Conservation (phyloP, 2,888 invertebrate genomes). For the Incurvaria masculella region DNA sequence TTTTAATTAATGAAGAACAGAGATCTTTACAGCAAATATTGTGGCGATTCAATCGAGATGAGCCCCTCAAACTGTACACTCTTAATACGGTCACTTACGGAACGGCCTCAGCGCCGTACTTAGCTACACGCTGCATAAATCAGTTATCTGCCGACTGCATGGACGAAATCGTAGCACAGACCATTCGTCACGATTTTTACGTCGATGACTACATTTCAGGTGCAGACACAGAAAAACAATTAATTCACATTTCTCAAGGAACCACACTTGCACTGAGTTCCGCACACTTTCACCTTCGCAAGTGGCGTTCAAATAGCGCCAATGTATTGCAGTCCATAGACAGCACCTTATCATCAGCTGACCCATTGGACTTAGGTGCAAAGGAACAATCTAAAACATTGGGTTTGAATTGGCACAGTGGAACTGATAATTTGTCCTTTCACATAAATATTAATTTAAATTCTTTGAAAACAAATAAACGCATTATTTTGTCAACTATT, state of each 20-base stretch:
- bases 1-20: slow-evolving; percentile 6
- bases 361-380: neutral
- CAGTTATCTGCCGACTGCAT: neutral
- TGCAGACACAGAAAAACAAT: neutral
- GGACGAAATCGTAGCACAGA: neutral
- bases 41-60: slow-evolving; percentile 4
- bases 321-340: neutral
- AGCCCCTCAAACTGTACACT: neutral
- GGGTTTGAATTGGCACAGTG: neutral
- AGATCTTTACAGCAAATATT: slow-evolving; percentile 10
- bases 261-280: neutral
- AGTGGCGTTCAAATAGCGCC: neutral
- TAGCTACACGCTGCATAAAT: neutral
- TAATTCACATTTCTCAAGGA: neutral
- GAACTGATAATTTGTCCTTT: neutral
- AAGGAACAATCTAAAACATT: neutral
- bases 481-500: slow-evolving; percentile 2
- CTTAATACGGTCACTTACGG: slow-evolving; percentile 1
- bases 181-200: neutral
- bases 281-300: neutral
- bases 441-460: neutral
- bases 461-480: neutral
- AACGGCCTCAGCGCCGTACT: neutral
- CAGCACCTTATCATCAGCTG: neutral
- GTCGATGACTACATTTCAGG: slow-evolving; percentile 1